Evolutionary conservation across 2,888 invertebrate species (phyloP).

Genomic region (Polyploca ridens): DNA sequence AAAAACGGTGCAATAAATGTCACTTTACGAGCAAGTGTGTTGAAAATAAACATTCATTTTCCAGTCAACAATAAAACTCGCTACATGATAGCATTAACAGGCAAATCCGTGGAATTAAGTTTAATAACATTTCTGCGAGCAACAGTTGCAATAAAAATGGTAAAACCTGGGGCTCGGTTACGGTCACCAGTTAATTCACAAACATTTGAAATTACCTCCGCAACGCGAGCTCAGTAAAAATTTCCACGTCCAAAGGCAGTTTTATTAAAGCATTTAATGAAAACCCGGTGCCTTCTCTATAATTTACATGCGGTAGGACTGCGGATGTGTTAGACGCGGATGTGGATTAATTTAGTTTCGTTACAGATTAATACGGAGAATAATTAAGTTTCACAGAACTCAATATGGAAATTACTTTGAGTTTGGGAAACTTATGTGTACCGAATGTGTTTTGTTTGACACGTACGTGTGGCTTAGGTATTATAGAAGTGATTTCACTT

Average conservation of each 20-base stretch:
- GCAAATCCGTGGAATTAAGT: neutral
- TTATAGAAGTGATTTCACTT: too few species aligned
- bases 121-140: neutral
- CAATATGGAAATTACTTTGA: neutral
- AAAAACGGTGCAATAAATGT: too few species aligned
- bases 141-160: constrained; percentile 6
- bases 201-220: constrained; percentile 24
- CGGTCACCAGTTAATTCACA: constrained; percentile 20
- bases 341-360: constrained; percentile 19
- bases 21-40: too few species aligned
- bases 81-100: neutral
- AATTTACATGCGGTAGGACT: constrained; percentile 56
- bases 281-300: constrained; percentile 53
- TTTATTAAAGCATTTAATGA: constrained; percentile 69
- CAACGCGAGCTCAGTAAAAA: constrained; percentile 19
- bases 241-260: constrained; percentile 33
- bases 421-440: too few species aligned
- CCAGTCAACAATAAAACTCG: too few species aligned
- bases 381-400: neutral
- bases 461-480: neutral
- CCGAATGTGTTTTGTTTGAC: neutral
- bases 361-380: constrained; percentile 1
- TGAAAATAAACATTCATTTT: too few species aligned
- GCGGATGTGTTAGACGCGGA: constrained; percentile 26
- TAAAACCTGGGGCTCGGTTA: neutral